Base-by-base conservation (phyloP, 2,888 invertebrate genomes). In the Ophion ellenae region DNA sequence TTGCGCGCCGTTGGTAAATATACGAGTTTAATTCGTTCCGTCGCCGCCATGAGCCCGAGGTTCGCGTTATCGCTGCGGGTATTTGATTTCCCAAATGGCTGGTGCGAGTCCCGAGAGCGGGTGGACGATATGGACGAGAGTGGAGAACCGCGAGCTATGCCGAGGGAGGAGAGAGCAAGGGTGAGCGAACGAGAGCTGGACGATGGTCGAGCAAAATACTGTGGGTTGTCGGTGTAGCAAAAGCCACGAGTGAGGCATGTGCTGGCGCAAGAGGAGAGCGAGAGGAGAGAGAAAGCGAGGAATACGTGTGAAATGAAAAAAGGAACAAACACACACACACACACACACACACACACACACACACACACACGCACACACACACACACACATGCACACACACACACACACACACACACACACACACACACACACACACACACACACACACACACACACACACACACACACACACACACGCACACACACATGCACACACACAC, bases 61-160 rank as follows among this genome's bases (percentile, higher is more conserved):
- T 64, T 89, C 78, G 67, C 82, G 88, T 87, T 89, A 90, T 90
- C 90, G 87, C 88, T 57, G 77, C 84, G 83, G 87, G 86, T 89
- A 89, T 89, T 88, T 89, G 89, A 90, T 90, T 90, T 90, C 89
- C 89, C 89, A 84, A 87, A 89, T 86, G 89, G 86, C 88, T 86
- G 80, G 73, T 63, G 61, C 57, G 17, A 59, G 57, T 47, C 17
- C 69, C 11, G n/a, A 59, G 32, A 71, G 67, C 61, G 53, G 40
- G 45, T 47, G n/a, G 57, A 75, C 84, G 77, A 81, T 78, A 73
- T 78, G 69, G 75, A 61, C 74, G 66, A 63, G 77, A 61, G 14
- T 59, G 83, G 28, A 66, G 64, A 14, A 76, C n/a, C 69, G 36
- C 53, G 28, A 10, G 74, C 24, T 77, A 14, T 17, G 57, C 14